phyloP scores from a whole-genome alignment of 2,113 vertebrate species.

The Cryptoleucopteryx plumbea region DNA sequence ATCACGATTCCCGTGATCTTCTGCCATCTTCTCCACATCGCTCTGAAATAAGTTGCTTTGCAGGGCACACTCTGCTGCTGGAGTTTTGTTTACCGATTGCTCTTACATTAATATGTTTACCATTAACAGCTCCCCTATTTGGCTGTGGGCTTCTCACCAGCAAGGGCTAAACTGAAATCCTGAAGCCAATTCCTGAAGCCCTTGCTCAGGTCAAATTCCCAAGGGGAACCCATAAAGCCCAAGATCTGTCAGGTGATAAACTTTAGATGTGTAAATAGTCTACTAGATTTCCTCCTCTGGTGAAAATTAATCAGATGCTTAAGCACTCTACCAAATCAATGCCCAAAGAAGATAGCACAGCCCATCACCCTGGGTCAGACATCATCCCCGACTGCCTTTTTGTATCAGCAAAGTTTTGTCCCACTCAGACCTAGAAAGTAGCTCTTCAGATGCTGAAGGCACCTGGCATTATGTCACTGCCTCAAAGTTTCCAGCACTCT shows the following conservation, averaged over 20 bases:
- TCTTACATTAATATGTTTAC: constrained; percentile 25
- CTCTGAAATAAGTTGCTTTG: background rate
- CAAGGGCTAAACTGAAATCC: background rate
- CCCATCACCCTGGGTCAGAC: background rate
- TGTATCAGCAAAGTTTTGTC: background rate
- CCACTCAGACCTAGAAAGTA: background rate
- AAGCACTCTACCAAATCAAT: background rate
- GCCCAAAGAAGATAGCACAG: background rate
- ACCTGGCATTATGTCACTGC: background rate
- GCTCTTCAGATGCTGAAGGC: background rate
- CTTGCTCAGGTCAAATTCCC: constrained; percentile 32
- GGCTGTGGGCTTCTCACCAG: background rate
- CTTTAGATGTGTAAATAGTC: background rate
- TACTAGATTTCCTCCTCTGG: background rate
- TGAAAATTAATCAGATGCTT: constrained; percentile 39
- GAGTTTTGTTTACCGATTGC: background rate
- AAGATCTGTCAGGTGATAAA: constrained; percentile 26
- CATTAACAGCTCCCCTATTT: background rate
- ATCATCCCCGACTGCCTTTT: background rate
- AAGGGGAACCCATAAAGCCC: background rate
- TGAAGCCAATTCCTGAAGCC: background rate
- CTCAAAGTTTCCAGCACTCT: background rate
- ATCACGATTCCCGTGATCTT: background rate
- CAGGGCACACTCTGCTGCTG: background rate
- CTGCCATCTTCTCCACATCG: accelerated